A percentile compares a stretch with the other conserved stretches of the same genome.
Conservation (phyloP, 2,888 invertebrate species). For the Nemurella pictetii region DNA sequence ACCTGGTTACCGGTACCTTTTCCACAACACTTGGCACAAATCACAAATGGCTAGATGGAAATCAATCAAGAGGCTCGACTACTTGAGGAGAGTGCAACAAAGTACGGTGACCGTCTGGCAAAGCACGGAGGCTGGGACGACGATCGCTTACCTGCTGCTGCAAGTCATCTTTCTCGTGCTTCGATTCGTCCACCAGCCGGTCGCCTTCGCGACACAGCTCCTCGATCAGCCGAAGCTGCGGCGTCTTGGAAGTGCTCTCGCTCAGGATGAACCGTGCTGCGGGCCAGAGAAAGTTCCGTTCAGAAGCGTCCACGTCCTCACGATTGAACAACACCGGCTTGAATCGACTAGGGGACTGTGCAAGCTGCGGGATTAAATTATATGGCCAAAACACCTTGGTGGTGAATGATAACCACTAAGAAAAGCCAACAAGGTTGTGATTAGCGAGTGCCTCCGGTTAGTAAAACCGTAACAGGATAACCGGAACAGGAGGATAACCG, state of each 20-base stretch:
- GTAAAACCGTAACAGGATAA: no score
- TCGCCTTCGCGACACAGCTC: slow-evolving; percentile 63
- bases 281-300: slow-evolving; percentile 34
- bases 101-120: neutral
- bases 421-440: no score
- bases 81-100: neutral
- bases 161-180: slow-evolving; percentile 70
- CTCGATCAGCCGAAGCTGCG: slow-evolving; percentile 61
- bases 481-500: no score
- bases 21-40: neutral
- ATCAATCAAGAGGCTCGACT: neutral
- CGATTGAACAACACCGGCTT: no score
- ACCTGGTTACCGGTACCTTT: neutral
- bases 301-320: neutral
- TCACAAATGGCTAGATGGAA: neutral
- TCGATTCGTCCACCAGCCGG: slow-evolving; percentile 65
- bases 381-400: no score
- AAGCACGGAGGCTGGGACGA: no score
- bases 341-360: no score
- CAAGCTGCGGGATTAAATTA: no score
- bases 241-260: slow-evolving; percentile 53
- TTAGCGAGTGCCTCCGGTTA: no score
- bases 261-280: slow-evolving; percentile 53
- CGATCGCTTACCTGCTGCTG: slow-evolving; percentile 66
- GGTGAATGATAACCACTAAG: no score